These are phyloP conservation scores for Riparia riparia DNA, from an alignment of 2,113 vertebrate genomes.

Conservation along the genomic window DNA sequence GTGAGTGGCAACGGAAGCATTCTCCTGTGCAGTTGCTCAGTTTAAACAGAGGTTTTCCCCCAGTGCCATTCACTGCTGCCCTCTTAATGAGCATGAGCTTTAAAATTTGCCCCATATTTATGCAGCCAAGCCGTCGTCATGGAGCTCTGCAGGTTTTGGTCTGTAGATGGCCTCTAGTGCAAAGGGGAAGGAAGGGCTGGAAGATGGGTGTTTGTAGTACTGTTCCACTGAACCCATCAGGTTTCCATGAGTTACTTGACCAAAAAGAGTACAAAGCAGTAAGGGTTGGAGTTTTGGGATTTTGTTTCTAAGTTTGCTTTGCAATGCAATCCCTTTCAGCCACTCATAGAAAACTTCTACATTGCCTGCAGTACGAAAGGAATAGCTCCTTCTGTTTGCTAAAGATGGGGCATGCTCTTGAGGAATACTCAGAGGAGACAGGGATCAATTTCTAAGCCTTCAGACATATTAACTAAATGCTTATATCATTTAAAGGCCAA, in stretches of 20 bases:
- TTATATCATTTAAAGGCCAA: background rate
- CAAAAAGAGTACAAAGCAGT: background rate
- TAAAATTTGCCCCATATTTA: background rate
- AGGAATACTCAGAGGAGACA: background rate
- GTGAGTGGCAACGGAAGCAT: background rate
- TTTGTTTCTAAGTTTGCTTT: background rate
- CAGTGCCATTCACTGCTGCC: background rate
- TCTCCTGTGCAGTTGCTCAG: background rate
- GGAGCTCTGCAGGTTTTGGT: background rate
- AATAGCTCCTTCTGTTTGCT: background rate
- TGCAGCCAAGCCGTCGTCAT: background rate
- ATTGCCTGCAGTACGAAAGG: accelerated
- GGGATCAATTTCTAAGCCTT: background rate
- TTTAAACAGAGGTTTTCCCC: background rate
- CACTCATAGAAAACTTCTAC: background rate
- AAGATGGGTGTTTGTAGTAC: background rate
- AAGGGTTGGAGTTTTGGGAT: background rate
- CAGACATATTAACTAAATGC: background rate
- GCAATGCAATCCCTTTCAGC: background rate
- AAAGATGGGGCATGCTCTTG: background rate
- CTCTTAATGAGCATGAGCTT: background rate
- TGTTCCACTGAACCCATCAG: background rate
- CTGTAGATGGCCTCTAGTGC: background rate
- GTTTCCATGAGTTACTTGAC: background rate
- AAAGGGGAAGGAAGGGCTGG: slow-evolving; percentile 1